Conservation (phyloP, 2,888 invertebrate genomes). For the Morpho achilles region DNA sequence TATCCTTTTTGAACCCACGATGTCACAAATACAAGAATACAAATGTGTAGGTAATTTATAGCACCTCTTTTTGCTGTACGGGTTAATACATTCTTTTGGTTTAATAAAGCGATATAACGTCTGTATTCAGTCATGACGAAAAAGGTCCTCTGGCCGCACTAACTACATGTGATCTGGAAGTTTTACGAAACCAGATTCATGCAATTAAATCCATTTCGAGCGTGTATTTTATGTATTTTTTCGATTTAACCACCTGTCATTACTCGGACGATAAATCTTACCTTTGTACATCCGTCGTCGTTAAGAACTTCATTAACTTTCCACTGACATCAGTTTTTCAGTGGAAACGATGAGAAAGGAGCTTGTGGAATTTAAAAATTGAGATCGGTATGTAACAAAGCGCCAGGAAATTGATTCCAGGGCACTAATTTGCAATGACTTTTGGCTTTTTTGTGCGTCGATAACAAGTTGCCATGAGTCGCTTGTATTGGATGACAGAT, state of each 20-base stretch:
- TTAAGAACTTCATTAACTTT: constrained; percentile 71
- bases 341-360: constrained; percentile 51
- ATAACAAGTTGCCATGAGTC: not conserved
- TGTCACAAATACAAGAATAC: too few relatives aligned
- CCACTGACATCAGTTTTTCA: constrained; percentile 52
- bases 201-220: constrained; percentile 38
- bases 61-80: too few relatives aligned
- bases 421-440: constrained; percentile 1
- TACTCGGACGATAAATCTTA: constrained; percentile 67
- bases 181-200: constrained; percentile 25
- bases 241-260: constrained; percentile 51
- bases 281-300: constrained; percentile 51
- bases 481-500: too few relatives aligned
- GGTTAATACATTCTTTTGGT: too few relatives aligned
- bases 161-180: constrained; percentile 1
- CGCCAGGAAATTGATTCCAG: constrained; percentile 49
- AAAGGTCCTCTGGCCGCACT: not conserved
- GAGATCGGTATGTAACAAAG: constrained; percentile 52
- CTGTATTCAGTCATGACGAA: not conserved
- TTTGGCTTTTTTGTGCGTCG: not conserved
- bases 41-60: too few relatives aligned
- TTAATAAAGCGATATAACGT: too few relatives aligned
- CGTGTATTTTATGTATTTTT: constrained; percentile 44
- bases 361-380: constrained; percentile 52
- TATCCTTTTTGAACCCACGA: too few relatives aligned